Conservation (phyloP, 2,113 vertebrate species). For the Carassius auratus region DNA sequence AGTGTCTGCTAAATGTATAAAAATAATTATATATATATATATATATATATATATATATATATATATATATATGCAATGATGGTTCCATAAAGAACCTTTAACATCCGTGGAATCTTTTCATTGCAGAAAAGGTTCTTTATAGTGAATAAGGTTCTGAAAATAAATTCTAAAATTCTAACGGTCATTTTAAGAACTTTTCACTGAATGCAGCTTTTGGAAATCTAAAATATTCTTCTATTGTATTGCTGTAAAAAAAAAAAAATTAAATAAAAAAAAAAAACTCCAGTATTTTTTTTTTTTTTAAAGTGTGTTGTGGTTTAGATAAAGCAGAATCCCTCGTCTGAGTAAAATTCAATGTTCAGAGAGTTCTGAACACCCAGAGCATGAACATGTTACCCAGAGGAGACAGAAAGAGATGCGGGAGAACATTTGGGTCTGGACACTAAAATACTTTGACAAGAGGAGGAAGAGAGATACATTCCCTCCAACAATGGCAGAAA, state of each 20-base stretch:
- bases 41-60: too few species aligned
- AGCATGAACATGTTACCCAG: not conserved
- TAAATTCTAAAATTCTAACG: not conserved
- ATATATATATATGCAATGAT: not conserved
- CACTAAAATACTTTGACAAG: constrained; percentile 39
- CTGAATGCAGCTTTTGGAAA: not conserved
- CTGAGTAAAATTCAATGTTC: not conserved
- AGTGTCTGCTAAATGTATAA: too few species aligned
- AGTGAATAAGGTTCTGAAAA: not conserved
- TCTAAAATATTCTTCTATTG: not conserved
- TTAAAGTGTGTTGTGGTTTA: too few species aligned
- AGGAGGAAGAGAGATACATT: not conserved
- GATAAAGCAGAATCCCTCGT: not conserved
- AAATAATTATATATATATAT: too few species aligned
- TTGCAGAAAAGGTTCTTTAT: too few species aligned
- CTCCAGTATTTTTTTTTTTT: too few species aligned
- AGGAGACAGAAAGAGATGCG: not conserved
- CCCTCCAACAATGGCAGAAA: not conserved
- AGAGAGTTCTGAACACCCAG: not conserved
- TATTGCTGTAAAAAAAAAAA: too few species aligned
- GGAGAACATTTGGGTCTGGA: constrained; percentile 7
- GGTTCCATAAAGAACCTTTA: not conserved
- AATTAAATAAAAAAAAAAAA: not conserved
- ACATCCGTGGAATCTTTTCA: not conserved
- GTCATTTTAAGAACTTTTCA: not conserved